Percentiles rank a stretch among this genome's conserved stretches.
These are phyloP conservation scores for Macroteleia sp. DNA, from an alignment of 2,888 invertebrate genomes.

Conservation along the genomic window DNA sequence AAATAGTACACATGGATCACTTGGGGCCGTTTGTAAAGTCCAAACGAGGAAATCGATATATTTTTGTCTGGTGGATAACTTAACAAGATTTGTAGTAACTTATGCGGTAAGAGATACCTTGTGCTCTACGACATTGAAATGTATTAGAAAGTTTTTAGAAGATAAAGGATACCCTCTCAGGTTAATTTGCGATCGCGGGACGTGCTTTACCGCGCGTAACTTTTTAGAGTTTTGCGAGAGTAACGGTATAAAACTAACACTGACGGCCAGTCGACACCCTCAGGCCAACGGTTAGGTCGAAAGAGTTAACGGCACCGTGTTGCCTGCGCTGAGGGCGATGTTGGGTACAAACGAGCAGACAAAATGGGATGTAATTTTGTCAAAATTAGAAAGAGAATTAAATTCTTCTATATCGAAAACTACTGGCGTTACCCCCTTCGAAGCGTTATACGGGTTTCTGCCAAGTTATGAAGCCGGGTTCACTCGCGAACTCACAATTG, in stretches of 20 bases:
- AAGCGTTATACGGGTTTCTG: slow-evolving; percentile 30
- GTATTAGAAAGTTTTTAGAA: background rate
- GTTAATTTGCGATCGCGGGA: background rate
- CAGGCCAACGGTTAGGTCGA: slow-evolving; percentile 44
- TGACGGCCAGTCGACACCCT: slow-evolving; percentile 34
- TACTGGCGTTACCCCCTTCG: slow-evolving; percentile 33
- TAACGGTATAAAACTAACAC: slow-evolving; percentile 27
- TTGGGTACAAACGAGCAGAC: background rate
- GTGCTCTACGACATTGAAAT: background rate
- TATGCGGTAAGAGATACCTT: background rate
- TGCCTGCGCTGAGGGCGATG: background rate
- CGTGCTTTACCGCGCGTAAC: background rate
- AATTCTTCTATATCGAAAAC: slow-evolving; percentile 29
- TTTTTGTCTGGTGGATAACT: background rate
- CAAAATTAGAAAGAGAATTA: slow-evolving; percentile 17
- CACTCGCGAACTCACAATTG: slow-evolving; percentile 5
- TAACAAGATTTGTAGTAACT: background rate
- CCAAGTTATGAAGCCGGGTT: slow-evolving; percentile 7
- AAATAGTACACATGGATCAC: background rate
- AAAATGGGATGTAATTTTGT: slow-evolving; percentile 6
- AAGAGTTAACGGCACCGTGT: background rate
- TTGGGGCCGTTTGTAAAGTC: background rate
- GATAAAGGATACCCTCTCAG: background rate
- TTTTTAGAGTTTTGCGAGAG: slow-evolving; percentile 28
- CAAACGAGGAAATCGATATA: background rate